These are phyloP conservation scores for Sepiola atlantica DNA, from an alignment of 2,888 invertebrate species.

Conservation along the genomic window DNA sequence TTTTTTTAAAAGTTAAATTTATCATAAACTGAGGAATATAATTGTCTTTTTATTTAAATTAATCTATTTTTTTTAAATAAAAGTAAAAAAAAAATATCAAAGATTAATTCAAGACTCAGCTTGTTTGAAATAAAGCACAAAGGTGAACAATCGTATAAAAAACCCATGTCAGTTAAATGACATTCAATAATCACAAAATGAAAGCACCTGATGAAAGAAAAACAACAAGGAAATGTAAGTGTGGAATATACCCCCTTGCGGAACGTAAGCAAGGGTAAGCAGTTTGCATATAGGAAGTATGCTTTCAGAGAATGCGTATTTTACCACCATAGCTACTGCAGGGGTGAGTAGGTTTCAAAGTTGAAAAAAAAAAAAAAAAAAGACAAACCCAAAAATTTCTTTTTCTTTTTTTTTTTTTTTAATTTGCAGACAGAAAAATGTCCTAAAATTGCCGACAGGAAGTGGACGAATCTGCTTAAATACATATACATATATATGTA, in stretches of 20 bases:
- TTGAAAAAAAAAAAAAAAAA: background rate
- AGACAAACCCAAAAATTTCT: background rate
- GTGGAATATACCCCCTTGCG: constrained; percentile 32
- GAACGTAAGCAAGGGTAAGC: background rate
- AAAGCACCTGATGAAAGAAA: background rate
- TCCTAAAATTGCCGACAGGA: constrained; percentile 1
- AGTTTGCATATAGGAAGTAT: constrained; percentile 32
- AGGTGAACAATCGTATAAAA: constrained; percentile 43
- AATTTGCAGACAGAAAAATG: background rate
- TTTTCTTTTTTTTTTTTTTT: too few species aligned
- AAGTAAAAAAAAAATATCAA: background rate
- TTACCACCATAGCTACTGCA: constrained; percentile 21
- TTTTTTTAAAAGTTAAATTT: background rate
- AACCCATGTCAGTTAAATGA: constrained; percentile 34
- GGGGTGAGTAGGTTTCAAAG: background rate
- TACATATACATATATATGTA: background rate
- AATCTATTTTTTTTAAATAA: background rate
- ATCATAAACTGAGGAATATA: background rate
- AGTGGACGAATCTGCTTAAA: background rate
- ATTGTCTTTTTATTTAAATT: background rate
- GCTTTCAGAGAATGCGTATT: constrained; percentile 32
- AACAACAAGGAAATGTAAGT: constrained; percentile 32
- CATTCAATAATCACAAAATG: constrained; percentile 38
- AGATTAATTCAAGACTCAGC: background rate
- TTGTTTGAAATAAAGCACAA: constrained; percentile 34